Conservation (phyloP, 2,888 invertebrate genomes). For the Standfussiana lucernea region DNA sequence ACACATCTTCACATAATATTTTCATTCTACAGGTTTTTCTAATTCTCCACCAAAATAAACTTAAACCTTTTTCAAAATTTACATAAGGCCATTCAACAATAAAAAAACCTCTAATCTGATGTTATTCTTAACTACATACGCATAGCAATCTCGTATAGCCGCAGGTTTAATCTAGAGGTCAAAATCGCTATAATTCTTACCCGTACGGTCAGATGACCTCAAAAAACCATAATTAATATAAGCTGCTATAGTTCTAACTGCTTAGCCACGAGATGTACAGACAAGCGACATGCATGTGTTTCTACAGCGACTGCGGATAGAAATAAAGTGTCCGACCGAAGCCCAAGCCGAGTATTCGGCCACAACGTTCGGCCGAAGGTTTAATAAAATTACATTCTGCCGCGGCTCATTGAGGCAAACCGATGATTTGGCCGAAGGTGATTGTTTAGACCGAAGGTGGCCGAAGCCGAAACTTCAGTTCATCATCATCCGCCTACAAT, state of each 20-base stretch:
- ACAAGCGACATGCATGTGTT: not conserved
- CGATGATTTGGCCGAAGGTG: not conserved
- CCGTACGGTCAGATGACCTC: conserved; percentile 41
- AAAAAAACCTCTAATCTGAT: conserved; percentile 15
- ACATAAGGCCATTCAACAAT: not conserved
- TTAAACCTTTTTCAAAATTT: not conserved
- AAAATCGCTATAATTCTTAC: conserved; percentile 40
- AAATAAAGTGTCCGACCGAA: not conserved
- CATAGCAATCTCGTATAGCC: conserved; percentile 18
- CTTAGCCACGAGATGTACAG: not conserved
- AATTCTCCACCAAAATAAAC: not conserved
- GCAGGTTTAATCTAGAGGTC: conserved; percentile 48
- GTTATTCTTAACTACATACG: conserved; percentile 9
- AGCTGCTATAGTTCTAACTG: conserved; percentile 7
- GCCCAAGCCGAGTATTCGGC: not conserved
- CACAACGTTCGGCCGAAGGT: not conserved
- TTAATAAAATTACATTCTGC: not conserved
- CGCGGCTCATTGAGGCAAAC: not conserved
- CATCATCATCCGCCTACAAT: too few species aligned
- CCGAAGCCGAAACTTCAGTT: too few species aligned
- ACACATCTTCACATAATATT: not conserved
- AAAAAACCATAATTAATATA: conserved; percentile 38
- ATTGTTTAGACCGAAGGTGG: too few species aligned
- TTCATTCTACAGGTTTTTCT: not conserved
- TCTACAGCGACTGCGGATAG: not conserved